A percentile compares a stretch with the other conserved stretches of the same genome.
Conservation (phyloP, 2,797 vertebrate species). For the Chromis chromis region DNA sequence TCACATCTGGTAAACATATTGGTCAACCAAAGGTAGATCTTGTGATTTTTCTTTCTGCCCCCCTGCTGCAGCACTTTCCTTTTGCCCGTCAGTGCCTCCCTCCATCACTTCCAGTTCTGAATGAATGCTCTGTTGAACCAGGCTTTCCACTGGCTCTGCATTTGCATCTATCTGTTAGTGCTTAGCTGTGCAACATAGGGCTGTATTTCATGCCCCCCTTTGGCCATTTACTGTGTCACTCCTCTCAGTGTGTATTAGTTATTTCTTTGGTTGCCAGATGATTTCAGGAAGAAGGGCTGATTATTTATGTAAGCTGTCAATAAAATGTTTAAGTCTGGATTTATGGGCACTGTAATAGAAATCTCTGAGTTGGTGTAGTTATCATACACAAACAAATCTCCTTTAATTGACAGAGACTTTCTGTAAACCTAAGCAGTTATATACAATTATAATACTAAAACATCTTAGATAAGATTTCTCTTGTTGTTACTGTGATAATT, state of each 20-base stretch:
- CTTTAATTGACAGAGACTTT: not conserved
- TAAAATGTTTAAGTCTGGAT: slow-evolving; percentile 1
- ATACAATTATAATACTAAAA: not conserved
- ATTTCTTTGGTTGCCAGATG: not conserved
- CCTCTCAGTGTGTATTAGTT: not conserved
- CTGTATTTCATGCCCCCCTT: slow-evolving; percentile 20
- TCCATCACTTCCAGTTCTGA: slow-evolving; percentile 59
- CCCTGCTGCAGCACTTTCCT: slow-evolving; percentile 14
- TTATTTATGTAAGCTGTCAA: not conserved
- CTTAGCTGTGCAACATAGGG: slow-evolving; percentile 27
- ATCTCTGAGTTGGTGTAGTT: not conserved
- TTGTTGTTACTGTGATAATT: not conserved
- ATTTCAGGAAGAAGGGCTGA: not conserved
- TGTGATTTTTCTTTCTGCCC: not conserved
- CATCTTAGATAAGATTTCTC: not conserved
- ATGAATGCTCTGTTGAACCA: slow-evolving; percentile 72
- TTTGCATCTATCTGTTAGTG: slow-evolving; percentile 34
- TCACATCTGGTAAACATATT: not conserved
- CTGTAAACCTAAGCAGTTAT: not conserved
- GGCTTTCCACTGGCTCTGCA: slow-evolving; percentile 15
- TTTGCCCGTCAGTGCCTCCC: slow-evolving; percentile 5
- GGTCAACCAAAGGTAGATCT: slow-evolving; percentile 28
- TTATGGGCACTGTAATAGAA: not conserved
- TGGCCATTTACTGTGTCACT: slow-evolving; percentile 1
- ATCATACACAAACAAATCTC: not conserved